A percentile compares a stretch with the other conserved stretches of the same genome.
Evolutionary conservation across 2,888 invertebrate species (phyloP).

Genomic region (Yponomeuta plumbellus): DNA sequence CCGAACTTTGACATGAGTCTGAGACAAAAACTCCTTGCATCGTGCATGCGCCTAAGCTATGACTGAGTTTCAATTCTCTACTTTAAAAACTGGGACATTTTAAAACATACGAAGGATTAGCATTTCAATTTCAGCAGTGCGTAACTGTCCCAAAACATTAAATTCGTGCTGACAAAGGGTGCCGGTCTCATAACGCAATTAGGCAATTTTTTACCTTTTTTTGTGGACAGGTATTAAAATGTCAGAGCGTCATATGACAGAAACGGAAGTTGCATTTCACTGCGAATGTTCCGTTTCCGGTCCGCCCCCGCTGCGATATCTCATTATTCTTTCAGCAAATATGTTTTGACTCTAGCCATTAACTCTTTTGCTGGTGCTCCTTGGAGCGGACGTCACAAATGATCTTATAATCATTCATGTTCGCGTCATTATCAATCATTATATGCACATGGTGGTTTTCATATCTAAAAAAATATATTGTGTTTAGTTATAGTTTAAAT

Average conservation of each 20-base stretch:
- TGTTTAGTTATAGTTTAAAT: not conserved
- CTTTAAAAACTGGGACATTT: not conserved
- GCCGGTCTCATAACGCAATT: slow-evolving; percentile 9
- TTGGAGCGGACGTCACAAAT: slow-evolving; percentile 41
- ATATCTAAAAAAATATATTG: no score
- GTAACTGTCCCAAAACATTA: not conserved
- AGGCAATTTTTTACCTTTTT: slow-evolving; percentile 15
- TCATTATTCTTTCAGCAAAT: slow-evolving; percentile 71
- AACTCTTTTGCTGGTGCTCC: slow-evolving; percentile 35
- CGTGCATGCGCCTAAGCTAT: slow-evolving; percentile 31
- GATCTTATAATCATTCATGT: slow-evolving; percentile 45
- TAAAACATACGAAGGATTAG: slow-evolving; percentile 8
- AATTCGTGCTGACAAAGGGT: not conserved
- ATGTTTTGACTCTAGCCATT: slow-evolving; percentile 69
- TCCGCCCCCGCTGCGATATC: slow-evolving; percentile 48
- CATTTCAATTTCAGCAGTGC: not conserved
- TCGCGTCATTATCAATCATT: slow-evolving; percentile 58
- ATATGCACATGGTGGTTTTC: slow-evolving; percentile 22
- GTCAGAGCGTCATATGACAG: slow-evolving; percentile 43
- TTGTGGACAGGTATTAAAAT: slow-evolving; percentile 26
- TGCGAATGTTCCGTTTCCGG: slow-evolving; percentile 64
- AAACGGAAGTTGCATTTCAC: slow-evolving; percentile 57
- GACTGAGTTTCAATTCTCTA: not conserved
- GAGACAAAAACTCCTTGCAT: slow-evolving; percentile 44
- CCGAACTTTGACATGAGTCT: slow-evolving; percentile 57